Percentiles rank a stretch among this genome's conserved stretches.
Evolutionary conservation across 2,888 invertebrate genomes (phyloP).

Genomic region (Phalera bucephala): DNA sequence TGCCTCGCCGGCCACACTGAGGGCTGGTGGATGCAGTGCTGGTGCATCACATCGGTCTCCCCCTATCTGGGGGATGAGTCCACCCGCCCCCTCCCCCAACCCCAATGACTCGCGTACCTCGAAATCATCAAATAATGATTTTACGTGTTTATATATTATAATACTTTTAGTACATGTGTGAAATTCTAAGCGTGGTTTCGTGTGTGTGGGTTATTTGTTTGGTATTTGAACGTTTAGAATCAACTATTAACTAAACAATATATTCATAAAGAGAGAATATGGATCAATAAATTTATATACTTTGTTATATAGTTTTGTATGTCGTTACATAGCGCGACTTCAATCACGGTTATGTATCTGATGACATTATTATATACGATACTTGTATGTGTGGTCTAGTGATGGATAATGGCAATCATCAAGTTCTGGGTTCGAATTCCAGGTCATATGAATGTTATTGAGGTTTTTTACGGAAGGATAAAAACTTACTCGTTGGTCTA

Average conservation of each 20-base stretch:
- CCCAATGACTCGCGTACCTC: constrained; percentile 69
- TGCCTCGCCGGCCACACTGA: constrained; percentile 81
- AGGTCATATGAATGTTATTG: no score
- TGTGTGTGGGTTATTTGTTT: constrained; percentile 33
- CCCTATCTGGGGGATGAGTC: constrained; percentile 50
- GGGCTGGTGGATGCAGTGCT: constrained; percentile 66
- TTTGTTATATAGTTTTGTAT: constrained; percentile 1
- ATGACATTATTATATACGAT: neutral
- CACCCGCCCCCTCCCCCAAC: constrained; percentile 53
- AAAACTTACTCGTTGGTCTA: no score
- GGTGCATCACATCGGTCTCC: constrained; percentile 56
- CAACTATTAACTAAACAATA: constrained; percentile 61
- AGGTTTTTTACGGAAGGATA: no score
- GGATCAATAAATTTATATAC: constrained; percentile 48
- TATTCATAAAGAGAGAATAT: constrained; percentile 53
- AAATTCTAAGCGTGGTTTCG: constrained; percentile 30
- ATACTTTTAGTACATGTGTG: constrained; percentile 46
- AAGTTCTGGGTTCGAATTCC: no score
- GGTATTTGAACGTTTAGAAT: constrained; percentile 53
- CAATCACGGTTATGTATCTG: no score
- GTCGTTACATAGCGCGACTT: neutral
- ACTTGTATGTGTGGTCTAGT: no score
- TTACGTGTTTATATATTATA: constrained; percentile 76
- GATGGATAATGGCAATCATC: no score
- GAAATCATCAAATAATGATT: constrained; percentile 83